Base-by-base conservation (phyloP, 2,113 vertebrate genomes). In the Tauraco erythrolophus region DNA sequence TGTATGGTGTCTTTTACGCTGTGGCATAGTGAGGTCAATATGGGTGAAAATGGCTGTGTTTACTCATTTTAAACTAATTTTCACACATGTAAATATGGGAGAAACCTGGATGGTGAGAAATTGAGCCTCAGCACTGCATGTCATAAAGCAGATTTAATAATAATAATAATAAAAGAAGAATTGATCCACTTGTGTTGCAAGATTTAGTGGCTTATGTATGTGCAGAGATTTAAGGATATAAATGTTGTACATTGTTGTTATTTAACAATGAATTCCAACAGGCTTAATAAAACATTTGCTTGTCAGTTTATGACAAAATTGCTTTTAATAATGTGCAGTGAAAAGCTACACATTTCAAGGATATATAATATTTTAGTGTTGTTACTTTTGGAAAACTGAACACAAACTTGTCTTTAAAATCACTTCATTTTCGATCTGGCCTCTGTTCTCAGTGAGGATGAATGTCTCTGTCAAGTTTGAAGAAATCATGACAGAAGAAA, bases 231-330 rank as follows among this genome's bases (percentile, higher is more conserved):
- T 94, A 89, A 94, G 54, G 80, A 89, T 54, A 86, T 84, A 94
- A 80, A 81, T 57, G 83, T 43, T 96, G 61, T 92, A 85, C 64
- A 56, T 27, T 68, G 50, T 75, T 96, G 81, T 95, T 96, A 74
- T 85, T 96, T 95, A 97, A 94, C 87, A 89, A 79, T 85, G 77
- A 87, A 61, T 91, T 89, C 53, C 74, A 95, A 76, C 74, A 91
- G 50, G 41, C 85, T 96, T 83, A 95, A 88, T 92, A 96, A 92
- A 95, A 91, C 25, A 89, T 79, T 78, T 91, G 11, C 62, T 89
- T 91, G 84, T 85, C 86, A 76, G 61, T 88, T 92, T 94, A 84
- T 85, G 74, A 92, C 77, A 94, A 89, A 94, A 92, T 50, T 94
- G 33, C 75, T 90, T 95, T 83, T 90, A 90, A 84, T 72, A 95